Conservation (phyloP, 2,888 invertebrate genomes). For the Drosophila paranaensis region DNA sequence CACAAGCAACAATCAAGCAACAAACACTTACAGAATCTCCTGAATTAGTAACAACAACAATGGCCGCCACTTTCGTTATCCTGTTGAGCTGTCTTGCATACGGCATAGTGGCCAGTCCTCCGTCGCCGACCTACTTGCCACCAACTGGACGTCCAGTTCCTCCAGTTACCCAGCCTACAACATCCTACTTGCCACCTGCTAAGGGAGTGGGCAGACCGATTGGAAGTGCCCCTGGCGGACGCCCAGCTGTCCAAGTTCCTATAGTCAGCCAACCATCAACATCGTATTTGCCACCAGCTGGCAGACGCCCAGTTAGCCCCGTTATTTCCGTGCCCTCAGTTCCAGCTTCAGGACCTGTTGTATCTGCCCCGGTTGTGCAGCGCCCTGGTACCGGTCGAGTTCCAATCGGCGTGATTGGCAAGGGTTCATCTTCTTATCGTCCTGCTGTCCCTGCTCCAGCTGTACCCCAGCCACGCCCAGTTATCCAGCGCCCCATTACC, state of each 20-base stretch:
- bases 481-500: not conserved
- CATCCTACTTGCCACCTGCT: slow-evolving; percentile 2
- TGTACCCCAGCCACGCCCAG: not conserved
- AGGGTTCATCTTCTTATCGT: not conserved
- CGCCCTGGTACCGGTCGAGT: too few relatives aligned
- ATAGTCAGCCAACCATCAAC: not conserved
- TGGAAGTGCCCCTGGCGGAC: not conserved
- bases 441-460: not conserved
- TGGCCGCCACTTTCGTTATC: slow-evolving; percentile 16
- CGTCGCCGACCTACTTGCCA: slow-evolving; percentile 3
- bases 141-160: not conserved
- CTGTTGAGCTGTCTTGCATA: slow-evolving; percentile 15
- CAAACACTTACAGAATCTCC: not conserved
- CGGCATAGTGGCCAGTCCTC: slow-evolving; percentile 7
- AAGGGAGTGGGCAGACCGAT: not conserved
- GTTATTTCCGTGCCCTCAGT: too few relatives aligned
- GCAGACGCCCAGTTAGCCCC: not conserved
- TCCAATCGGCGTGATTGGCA: not conserved
- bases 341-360: not conserved
- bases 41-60: slow-evolving; percentile 3
- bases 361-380: not conserved
- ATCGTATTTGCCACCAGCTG: not conserved
- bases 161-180: not conserved
- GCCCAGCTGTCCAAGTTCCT: not conserved
- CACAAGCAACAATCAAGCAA: slow-evolving; percentile 1